Conservation (phyloP, 2,888 invertebrate genomes). For the Amphimallon solstitiale region DNA sequence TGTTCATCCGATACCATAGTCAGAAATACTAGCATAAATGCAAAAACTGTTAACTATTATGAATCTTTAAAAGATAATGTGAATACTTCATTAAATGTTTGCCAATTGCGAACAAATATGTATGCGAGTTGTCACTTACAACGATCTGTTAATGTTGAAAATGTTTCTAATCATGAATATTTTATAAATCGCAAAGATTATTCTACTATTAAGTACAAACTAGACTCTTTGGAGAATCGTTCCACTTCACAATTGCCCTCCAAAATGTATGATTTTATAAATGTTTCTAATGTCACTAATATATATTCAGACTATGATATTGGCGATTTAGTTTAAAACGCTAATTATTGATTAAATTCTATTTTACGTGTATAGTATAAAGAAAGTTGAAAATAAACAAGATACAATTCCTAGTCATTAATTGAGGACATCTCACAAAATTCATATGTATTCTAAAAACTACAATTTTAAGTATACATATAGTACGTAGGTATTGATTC, state of each 20-base stretch:
- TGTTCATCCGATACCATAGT: not conserved
- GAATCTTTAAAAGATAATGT: slow-evolving; percentile 21
- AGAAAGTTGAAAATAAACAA: too few relatives aligned
- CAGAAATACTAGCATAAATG: not conserved
- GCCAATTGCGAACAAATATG: slow-evolving; percentile 10
- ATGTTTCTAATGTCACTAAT: not conserved
- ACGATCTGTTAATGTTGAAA: slow-evolving; percentile 6
- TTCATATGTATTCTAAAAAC: too few relatives aligned
- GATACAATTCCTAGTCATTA: too few relatives aligned
- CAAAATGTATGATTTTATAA: slow-evolving; percentile 35
- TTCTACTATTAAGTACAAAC: slow-evolving; percentile 10
- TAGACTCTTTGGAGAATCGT: slow-evolving; percentile 36
- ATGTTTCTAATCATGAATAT: slow-evolving; percentile 4
- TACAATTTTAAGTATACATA: too few relatives aligned
- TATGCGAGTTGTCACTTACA: slow-evolving; percentile 1
- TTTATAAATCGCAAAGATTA: slow-evolving; percentile 1
- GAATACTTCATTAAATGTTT: not conserved
- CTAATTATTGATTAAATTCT: too few relatives aligned
- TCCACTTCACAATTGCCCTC: slow-evolving; percentile 30
- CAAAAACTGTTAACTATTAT: not conserved
- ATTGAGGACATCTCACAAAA: too few relatives aligned
- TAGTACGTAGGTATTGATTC: too few relatives aligned
- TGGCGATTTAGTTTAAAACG: slow-evolving; percentile 33
- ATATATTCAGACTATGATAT: slow-evolving; percentile 12
- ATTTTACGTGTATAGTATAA: too few relatives aligned